Conservation (phyloP, 1,140 invertebrate genomes). For the Cydia strobilella region DNA sequence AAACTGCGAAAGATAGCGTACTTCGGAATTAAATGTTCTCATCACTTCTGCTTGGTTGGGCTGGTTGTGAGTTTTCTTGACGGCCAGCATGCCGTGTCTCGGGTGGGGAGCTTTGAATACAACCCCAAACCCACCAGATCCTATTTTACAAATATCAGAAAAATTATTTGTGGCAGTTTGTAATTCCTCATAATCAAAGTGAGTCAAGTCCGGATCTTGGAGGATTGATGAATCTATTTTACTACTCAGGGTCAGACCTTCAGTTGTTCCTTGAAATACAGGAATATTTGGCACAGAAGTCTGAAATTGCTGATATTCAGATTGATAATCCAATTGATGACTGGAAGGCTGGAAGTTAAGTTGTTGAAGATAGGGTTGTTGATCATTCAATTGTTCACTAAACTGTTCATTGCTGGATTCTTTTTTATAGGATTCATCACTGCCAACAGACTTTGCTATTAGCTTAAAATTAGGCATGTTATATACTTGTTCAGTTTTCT, state of each 20-base stretch:
- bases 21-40: conserved; percentile 85
- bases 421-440: neutral
- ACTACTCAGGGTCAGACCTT: conserved; percentile 11
- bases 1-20: conserved; percentile 81
- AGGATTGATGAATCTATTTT: conserved; percentile 61
- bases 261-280: conserved; percentile 34
- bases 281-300: conserved; percentile 52
- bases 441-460: conserved; percentile 37
- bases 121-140: conserved; percentile 85
- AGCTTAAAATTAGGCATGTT: conserved; percentile 49
- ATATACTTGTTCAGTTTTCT: conserved; percentile 33
- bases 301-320: conserved; percentile 41
- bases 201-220: conserved; percentile 57
- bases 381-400: neutral
- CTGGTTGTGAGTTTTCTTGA: conserved; percentile 82
- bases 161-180: conserved; percentile 64
- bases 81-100: conserved; percentile 79
- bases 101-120: conserved; percentile 83
- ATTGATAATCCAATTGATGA: neutral
- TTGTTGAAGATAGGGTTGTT: neutral
- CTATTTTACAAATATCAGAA: conserved; percentile 78
- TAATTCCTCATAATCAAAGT: conserved; percentile 62
- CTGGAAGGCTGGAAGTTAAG: too few relatives aligned
- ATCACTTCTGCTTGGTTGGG: conserved; percentile 70
- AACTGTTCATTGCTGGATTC: neutral